phyloP scores from a whole-genome alignment of 1,140 invertebrate species.

The Aporrectodea caliginosa region DNA sequence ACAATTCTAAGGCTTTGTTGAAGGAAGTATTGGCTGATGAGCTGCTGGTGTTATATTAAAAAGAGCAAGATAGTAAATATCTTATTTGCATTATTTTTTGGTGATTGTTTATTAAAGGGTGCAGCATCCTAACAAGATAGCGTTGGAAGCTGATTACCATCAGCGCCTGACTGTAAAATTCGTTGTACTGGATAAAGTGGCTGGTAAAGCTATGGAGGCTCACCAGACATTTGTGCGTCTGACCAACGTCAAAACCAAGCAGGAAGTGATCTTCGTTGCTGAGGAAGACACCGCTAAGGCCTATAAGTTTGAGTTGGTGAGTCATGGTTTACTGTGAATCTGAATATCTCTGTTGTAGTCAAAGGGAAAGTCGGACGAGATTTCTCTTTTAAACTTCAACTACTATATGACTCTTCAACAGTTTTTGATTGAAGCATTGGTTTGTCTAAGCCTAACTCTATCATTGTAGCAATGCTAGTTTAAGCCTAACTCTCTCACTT shows the following conservation, averaged over 20 bases:
- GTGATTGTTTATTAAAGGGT: constrained; percentile 61
- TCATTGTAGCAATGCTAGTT: too few relatives aligned
- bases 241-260: constrained; percentile 62
- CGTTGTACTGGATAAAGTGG: constrained; percentile 69
- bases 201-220: constrained; percentile 66
- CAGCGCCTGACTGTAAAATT: constrained; percentile 85
- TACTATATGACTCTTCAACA: too few relatives aligned
- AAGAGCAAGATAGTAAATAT: not conserved
- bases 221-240: constrained; percentile 91
- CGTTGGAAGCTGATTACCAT: constrained; percentile 74
- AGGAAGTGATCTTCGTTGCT: constrained; percentile 88
- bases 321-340: constrained; percentile 31
- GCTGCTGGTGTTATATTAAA: not conserved
- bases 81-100: constrained; percentile 22
- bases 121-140: constrained; percentile 68
- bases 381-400: too few relatives aligned
- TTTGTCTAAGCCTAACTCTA: too few relatives aligned
- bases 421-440: too few relatives aligned
- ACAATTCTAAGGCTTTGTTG: too few relatives aligned
- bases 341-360: too few relatives aligned
- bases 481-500: too few relatives aligned
- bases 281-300: constrained; percentile 75
- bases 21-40: not conserved
- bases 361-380: too few relatives aligned
- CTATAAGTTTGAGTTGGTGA: constrained; percentile 89